Evolutionary conservation across 2,888 invertebrate genomes (phyloP).

Genomic region (Atethmia centrago): DNA sequence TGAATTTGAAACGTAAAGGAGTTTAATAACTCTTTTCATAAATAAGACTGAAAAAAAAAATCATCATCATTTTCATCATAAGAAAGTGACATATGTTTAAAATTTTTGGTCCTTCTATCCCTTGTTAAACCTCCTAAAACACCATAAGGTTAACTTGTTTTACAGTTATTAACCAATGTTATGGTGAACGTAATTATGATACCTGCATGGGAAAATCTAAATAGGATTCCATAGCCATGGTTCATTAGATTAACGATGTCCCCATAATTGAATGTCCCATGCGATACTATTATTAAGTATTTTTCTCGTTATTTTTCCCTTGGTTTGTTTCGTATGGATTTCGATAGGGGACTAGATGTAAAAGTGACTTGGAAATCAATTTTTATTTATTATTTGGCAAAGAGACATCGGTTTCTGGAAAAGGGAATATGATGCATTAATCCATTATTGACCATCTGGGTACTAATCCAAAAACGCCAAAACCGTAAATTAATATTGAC

Average conservation of each 20-base stretch:
- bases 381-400: too few species aligned
- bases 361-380: too few species aligned
- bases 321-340: neutral
- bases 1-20: too few species aligned
- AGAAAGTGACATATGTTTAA: neutral
- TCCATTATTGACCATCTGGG: too few species aligned
- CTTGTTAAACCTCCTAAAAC: neutral
- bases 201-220: slow-evolving; percentile 83
- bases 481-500: too few species aligned
- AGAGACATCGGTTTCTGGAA: too few species aligned
- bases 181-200: slow-evolving; percentile 55
- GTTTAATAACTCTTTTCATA: neutral
- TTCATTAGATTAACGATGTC: slow-evolving; percentile 88
- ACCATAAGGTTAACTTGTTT: slow-evolving; percentile 1
- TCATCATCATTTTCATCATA: too few species aligned
- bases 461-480: too few species aligned
- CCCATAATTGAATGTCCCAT: slow-evolving; percentile 85
- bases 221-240: slow-evolving; percentile 75
- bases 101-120: neutral
- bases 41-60: neutral
- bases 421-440: too few species aligned
- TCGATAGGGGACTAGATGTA: neutral
- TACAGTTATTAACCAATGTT: slow-evolving; percentile 23
- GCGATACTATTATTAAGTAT: slow-evolving; percentile 84
- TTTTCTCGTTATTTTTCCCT: slow-evolving; percentile 41